These are phyloP conservation scores for Takifugu bimaculatus DNA, from an alignment of 2,113 vertebrate species.

Conservation along the genomic window DNA sequence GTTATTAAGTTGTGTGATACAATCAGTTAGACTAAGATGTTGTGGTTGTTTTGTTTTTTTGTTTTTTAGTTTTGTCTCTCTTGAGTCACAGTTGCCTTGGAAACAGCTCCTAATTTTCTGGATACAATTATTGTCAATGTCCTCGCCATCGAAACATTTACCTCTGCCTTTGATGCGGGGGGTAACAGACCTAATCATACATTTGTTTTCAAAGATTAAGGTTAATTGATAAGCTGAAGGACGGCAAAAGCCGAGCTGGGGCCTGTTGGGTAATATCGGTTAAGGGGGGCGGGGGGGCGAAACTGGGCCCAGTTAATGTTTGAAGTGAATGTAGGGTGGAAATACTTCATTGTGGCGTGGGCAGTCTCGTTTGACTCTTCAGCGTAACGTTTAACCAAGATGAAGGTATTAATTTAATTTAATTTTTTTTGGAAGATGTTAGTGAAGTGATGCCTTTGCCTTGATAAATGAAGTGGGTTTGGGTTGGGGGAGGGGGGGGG, in stretches of 20 bases:
- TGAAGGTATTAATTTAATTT: slow-evolving; percentile 2
- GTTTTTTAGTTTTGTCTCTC: slow-evolving; percentile 25
- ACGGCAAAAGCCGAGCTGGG: slow-evolving; percentile 39
- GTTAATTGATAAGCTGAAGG: slow-evolving; percentile 42
- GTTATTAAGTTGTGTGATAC: slow-evolving; percentile 54
- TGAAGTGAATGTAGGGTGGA: slow-evolving; percentile 36
- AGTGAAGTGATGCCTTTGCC: neutral
- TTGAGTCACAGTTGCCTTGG: slow-evolving; percentile 79
- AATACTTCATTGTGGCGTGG: slow-evolving; percentile 3
- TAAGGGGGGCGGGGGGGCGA: neutral
- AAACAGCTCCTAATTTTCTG: slow-evolving; percentile 55
- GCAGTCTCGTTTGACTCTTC: slow-evolving; percentile 16
- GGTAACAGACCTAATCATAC: slow-evolving; percentile 66
- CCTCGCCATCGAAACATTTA: slow-evolving; percentile 51
- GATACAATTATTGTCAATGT: slow-evolving; percentile 39
- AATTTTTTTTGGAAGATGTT: neutral
- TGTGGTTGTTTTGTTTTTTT: neutral
- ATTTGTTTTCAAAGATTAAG: slow-evolving; percentile 74
- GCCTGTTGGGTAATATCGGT: slow-evolving; percentile 43
- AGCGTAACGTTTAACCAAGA: neutral
- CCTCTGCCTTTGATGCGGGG: slow-evolving; percentile 8
- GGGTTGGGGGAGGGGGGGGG: too few species aligned
- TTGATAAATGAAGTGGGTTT: slow-evolving; percentile 3
- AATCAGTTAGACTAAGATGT: slow-evolving; percentile 57
- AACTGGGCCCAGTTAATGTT: slow-evolving; percentile 27